Evolutionary conservation across 1,140 invertebrate species (phyloP), one percentile per base, ranked within the genome.

Genomic region (Neodiprion pinetum): DNA sequence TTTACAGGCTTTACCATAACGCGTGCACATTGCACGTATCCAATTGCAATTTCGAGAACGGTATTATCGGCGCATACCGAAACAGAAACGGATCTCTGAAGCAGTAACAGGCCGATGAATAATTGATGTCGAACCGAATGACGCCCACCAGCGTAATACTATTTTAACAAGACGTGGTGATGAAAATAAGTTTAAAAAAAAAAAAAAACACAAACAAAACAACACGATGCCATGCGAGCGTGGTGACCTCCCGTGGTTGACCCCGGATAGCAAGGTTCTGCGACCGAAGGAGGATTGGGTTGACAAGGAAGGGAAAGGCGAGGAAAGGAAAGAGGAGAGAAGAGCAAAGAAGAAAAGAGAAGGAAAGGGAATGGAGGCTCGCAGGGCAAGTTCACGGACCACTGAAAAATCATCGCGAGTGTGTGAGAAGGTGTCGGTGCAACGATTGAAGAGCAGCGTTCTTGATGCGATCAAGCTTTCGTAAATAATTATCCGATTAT

Each of bases 191-290:
- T 9, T 11, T 67, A 68, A 12, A 72, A 65, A 66, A 71, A 73
- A 50, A 67, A 69, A 61, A 73, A 77, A 77, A 81, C 79, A 75
- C 78, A 77, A 82, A 81, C 76, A 81, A 81, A 74, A 78, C 73
- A 74, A 70, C 73, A 78, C 81, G 80, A 48, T 49, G 9, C 78
- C 80, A 81, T 81, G 80, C 80, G 80, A 81, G 78, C 80, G 78
- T 81, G 79, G 81, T 82, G 81, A 82, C 81, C 81, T 75, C 79
- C 80, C 78, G 78, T 81, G 76, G 78, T 71, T 80, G 81, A 82
- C 80, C 81, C 78, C 80, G 77, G 76, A 80, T 12, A 1, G 40
- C 67, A 4, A 69, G 40, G 40, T 69, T 21, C 21, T 21, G 17
- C 17, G 40, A 69, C 21, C 17, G 67, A 69, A 69, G 67, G 12